phyloP scores from a whole-genome alignment of 2,797 vertebrate species.

The Semotilus atromaculatus region DNA sequence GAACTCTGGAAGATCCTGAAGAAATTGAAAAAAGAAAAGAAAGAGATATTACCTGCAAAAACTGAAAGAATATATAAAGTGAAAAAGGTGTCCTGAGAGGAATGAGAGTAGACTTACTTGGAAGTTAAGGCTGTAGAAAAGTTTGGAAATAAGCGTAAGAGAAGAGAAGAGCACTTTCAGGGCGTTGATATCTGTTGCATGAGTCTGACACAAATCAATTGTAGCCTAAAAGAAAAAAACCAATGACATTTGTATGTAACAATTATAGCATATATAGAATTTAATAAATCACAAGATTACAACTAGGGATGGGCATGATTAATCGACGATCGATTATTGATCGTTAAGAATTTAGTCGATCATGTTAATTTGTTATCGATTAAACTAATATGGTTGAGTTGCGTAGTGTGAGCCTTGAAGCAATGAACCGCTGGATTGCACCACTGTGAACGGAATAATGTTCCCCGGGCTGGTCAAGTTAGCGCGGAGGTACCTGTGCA shows the following conservation, averaged over 20 bases:
- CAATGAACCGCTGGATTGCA: no score
- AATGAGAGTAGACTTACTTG: slow-evolving; percentile 80
- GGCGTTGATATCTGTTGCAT: slow-evolving; percentile 90
- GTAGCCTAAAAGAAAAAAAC: slow-evolving; percentile 83
- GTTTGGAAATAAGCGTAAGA: slow-evolving; percentile 93
- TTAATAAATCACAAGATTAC: not conserved
- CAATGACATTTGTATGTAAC: not conserved
- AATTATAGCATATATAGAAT: not conserved
- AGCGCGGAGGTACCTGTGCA: no score
- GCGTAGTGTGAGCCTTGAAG: no score
- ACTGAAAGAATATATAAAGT: not conserved
- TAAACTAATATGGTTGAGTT: no score
- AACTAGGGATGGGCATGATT: no score
- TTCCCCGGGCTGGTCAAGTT: no score
- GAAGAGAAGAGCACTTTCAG: slow-evolving; percentile 98
- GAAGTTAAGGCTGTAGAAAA: slow-evolving; percentile 99
- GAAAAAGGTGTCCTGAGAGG: not conserved
- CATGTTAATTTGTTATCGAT: no score
- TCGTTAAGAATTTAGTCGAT: no score
- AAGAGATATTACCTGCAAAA: not conserved
- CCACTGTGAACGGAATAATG: no score
- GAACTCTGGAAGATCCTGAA: slow-evolving; percentile 96
- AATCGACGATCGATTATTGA: no score
- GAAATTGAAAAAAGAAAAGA: not conserved
- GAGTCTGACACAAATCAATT: slow-evolving; percentile 96